Conservation (phyloP, 1,140 invertebrate genomes). For the Phymastichus coffea region DNA sequence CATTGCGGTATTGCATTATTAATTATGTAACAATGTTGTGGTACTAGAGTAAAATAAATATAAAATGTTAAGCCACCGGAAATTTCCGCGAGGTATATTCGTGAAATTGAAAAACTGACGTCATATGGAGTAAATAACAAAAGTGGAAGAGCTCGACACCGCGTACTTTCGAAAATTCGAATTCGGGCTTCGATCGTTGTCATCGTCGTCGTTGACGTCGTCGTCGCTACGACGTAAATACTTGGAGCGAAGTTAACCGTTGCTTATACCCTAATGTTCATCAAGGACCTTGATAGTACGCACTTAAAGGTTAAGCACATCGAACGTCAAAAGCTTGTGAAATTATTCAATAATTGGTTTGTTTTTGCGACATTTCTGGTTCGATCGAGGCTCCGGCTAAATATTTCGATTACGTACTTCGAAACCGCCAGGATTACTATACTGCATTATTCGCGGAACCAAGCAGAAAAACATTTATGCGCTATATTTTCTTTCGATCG, state of each 20-base stretch:
- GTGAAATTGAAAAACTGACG: no score
- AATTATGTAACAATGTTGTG: no score
- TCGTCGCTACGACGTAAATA: background rate
- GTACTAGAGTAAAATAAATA: background rate
- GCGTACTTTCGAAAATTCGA: background rate
- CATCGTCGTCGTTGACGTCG: no score
- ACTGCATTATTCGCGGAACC: no score
- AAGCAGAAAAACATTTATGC: no score
- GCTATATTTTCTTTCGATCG: no score
- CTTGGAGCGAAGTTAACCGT: background rate
- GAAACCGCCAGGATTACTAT: no score
- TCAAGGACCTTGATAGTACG: constrained; percentile 5
- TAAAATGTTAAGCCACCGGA: background rate
- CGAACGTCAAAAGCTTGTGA: background rate
- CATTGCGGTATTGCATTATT: no score
- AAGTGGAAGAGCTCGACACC: no score
- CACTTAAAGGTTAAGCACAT: constrained; percentile 14
- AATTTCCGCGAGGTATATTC: no score
- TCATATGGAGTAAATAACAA: no score
- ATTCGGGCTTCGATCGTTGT: constrained; percentile 2
- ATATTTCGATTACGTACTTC: no score
- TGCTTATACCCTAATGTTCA: constrained; percentile 12
- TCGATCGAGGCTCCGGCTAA: background rate
- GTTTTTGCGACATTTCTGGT: background rate
- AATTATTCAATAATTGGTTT: background rate